Evolutionary conservation across 2,113 vertebrate genomes (phyloP), one percentile per base, ranked within the genome.

Genomic region (Pollimyrus isidori): DNA sequence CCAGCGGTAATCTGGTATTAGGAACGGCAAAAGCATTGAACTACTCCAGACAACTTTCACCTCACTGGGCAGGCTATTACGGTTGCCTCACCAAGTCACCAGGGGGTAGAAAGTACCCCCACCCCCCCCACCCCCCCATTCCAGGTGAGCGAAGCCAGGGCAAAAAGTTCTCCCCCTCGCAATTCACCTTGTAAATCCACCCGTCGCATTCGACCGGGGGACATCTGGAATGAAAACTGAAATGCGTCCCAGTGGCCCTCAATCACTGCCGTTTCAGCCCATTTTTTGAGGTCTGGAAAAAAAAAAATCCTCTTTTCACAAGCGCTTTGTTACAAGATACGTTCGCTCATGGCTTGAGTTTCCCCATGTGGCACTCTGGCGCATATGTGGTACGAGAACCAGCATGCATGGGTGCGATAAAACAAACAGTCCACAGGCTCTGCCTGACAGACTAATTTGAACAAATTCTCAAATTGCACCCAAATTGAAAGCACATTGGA

Each of bases 401-500:
- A 92, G 94, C 94, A 94, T 94, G 93, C 94, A 92, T 92, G 94
- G 93, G 94, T 92, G 93, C 93, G 94, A 95, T 95, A 95, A 95
- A 95, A 94, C 92, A 95, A 96, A 95, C 94, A 94, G 94, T 95
- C 93, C 93, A 69, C 87, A 88, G 93, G 94, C 92, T 94, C 92
- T 93, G 93, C 93, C 93, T 93, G 94, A 96, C 95, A 95, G 95
- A 94, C 94, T 96, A 95, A 96, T 96, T 96, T 95, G 94, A 94
- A 95, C 95, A 96, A 96, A 96, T 96, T 96, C 95, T 96, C 95
- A 95, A 96, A 96, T 96, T 96, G 96, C 94, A 83, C 56, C 92
- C 92, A 96, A 96, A 96, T 96, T 96, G 95, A 96, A 96, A 96
- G 94, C 96, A 96, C 93, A 96, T 96, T 96, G 94, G 93, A 93